Evolutionary conservation across 2,888 invertebrate species (phyloP), one percentile per base, ranked within the genome.

Genomic region (Drosophila affinis): DNA sequence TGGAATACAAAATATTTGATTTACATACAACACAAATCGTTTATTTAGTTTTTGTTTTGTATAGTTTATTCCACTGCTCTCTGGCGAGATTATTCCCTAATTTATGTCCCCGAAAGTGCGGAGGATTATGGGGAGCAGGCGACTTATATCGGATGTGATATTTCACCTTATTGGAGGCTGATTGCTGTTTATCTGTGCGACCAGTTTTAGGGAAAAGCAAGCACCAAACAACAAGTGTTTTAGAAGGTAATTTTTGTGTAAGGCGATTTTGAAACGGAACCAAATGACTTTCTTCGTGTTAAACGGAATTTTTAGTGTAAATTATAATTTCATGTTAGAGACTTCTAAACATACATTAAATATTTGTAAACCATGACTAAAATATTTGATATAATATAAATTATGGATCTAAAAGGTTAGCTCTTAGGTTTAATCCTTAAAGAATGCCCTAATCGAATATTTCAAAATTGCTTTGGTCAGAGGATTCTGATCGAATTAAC

Each of bases 331-430:
- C 14, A 39, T 0, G 39, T 2, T 6, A 14, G 39, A 7, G 2
- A 7, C 2, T 14, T 6, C 0, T 39, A 1, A 14, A 39, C 7
- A n/a, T n/a, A 14, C 7, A 5, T 27, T 0, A 27, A 27, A 27
- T 27, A 27, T 7, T 27, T 0, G 0, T 7, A 34, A 29, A 5
- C 1, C 12, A 12, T 12, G 2, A 2, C 34, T 14, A 5, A 5
- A 5, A 14, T 14, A 34, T 2, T 34, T 5, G 12, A 0, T 34
- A 14, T 12, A 12, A 34, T 4, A 34, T 14, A 5, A 32, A 34
- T 10, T 6, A 14, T 1, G 2, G 0, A 39, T 14, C 39, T 6
- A 6, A 2, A 6, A 2, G 2, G 1, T 3, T 39, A n/a, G 6
- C 7, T 3, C 7, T 39, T n/a, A n/a, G 7, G 7, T 1, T 39